Conservation (phyloP, 2,797 vertebrate species). For the Sebastes diaconus region DNA sequence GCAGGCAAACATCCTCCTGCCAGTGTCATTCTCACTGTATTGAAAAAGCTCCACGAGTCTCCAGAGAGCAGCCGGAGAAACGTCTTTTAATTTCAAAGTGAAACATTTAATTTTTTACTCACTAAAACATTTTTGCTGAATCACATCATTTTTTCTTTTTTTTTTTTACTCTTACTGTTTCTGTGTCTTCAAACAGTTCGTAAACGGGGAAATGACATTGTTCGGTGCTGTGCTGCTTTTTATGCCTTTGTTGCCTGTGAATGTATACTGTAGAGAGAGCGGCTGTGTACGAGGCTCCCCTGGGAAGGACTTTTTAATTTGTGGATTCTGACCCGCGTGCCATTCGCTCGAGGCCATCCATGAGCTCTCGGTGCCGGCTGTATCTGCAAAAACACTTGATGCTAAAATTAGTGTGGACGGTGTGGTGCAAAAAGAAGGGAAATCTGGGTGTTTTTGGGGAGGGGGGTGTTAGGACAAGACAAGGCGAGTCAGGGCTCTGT, state of each 20-base stretch:
- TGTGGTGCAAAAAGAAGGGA: constrained; percentile 41
- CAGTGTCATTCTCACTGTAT: constrained; percentile 63
- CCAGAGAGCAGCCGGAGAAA: constrained; percentile 66
- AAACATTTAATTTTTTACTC: constrained; percentile 70
- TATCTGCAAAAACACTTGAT: constrained; percentile 73
- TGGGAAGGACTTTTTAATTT: constrained; percentile 79
- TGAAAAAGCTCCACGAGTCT: constrained; percentile 64
- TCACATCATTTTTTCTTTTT: constrained; percentile 54
- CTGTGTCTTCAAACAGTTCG: constrained; percentile 48
- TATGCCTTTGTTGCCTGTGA: constrained; percentile 71
- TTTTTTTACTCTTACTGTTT: neutral
- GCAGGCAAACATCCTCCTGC: constrained; percentile 66
- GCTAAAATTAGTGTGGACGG: constrained; percentile 75
- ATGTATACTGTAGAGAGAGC: constrained; percentile 63
- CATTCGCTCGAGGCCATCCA: constrained; percentile 76
- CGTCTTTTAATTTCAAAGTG: constrained; percentile 70
- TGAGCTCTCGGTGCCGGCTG: constrained; percentile 66
- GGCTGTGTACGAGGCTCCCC: constrained; percentile 57
- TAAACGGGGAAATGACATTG: constrained; percentile 57
- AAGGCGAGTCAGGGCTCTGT: constrained; percentile 37
- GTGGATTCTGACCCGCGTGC: constrained; percentile 76
- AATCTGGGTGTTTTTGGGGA: constrained; percentile 10
- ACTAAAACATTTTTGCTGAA: constrained; percentile 71
- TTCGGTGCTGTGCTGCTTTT: constrained; percentile 61
- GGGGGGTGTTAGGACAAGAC: constrained; percentile 34